Percentiles rank a stretch among this genome's conserved stretches.
These are phyloP conservation scores for Conus canariensis DNA, from an alignment of 2,888 invertebrate genomes.

Conservation along the genomic window DNA sequence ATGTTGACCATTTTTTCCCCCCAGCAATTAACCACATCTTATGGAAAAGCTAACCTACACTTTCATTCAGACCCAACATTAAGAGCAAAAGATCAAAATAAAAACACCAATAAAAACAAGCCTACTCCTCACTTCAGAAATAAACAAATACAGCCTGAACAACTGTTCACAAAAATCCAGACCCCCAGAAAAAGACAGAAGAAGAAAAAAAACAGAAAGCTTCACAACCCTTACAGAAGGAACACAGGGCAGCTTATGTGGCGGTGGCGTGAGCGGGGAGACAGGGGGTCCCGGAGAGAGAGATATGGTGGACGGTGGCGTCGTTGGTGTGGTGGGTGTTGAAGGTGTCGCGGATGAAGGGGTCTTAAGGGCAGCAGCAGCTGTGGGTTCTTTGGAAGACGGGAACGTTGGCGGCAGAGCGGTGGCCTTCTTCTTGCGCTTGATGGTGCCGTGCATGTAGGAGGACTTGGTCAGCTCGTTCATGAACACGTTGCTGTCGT, in stretches of 20 bases:
- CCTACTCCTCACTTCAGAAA: no score
- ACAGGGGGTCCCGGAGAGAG: slow-evolving; percentile 67
- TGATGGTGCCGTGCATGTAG: slow-evolving; percentile 81
- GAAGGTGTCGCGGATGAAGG: slow-evolving; percentile 45
- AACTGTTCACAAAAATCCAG: background rate
- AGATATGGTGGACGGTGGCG: slow-evolving; percentile 83
- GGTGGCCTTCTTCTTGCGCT: slow-evolving; percentile 82
- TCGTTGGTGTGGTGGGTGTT: slow-evolving; percentile 82
- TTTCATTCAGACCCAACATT: no score
- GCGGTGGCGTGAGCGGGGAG: slow-evolving; percentile 65
- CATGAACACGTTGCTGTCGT: slow-evolving; percentile 96
- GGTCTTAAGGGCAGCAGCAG: slow-evolving; percentile 25
- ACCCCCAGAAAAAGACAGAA: background rate
- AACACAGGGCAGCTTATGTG: slow-evolving; percentile 69
- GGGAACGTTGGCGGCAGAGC: slow-evolving; percentile 42
- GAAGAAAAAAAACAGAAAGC: background rate
- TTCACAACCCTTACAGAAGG: slow-evolving; percentile 62
- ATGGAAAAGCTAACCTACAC: no score
- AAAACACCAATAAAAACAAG: no score
- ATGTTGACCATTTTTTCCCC: no score
- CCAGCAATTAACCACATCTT: no score
- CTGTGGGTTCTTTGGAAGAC: slow-evolving; percentile 34
- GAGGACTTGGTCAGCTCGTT: slow-evolving; percentile 86
- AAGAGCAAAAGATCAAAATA: no score
- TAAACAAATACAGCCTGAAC: no score